Evolutionary conservation across 2,888 invertebrate species (phyloP).

Genomic region (Ornithoptera priamus): DNA sequence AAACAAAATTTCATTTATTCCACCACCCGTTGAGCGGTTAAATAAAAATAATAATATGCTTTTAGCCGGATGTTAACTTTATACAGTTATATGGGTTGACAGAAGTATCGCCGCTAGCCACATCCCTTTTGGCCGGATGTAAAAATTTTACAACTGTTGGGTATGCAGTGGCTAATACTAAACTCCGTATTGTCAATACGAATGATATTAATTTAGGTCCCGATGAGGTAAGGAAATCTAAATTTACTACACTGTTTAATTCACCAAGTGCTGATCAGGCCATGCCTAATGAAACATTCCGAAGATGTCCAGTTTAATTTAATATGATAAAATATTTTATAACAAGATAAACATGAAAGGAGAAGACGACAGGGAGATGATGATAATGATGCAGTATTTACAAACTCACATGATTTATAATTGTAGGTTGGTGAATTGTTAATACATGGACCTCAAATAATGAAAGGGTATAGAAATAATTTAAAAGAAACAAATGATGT

Average conservation of each 20-base stretch:
- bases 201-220: slow-evolving; percentile 65
- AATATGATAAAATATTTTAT: too few relatives aligned
- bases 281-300: too few relatives aligned
- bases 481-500: slow-evolving; percentile 53
- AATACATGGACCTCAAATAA: slow-evolving; percentile 85
- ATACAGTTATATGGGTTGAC: slow-evolving; percentile 84
- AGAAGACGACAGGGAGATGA: too few relatives aligned
- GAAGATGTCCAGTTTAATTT: too few relatives aligned
- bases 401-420: neutral
- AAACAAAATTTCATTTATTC: too few relatives aligned
- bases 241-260: too few relatives aligned
- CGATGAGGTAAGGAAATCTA: slow-evolving; percentile 55
- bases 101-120: slow-evolving; percentile 82
- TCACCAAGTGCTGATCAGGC: too few relatives aligned
- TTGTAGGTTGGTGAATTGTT: slow-evolving; percentile 55
- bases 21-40: too few relatives aligned
- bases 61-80: slow-evolving; percentile 46
- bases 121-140: slow-evolving; percentile 53
- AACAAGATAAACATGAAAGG: too few relatives aligned
- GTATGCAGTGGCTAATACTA: slow-evolving; percentile 80
- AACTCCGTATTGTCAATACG: slow-evolving; percentile 77
- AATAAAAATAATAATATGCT: slow-evolving; percentile 19
- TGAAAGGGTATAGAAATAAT: slow-evolving; percentile 85
- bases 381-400: neutral
- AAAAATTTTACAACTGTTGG: slow-evolving; percentile 71